Conservation (phyloP, 2,113 vertebrate species). For the Pseudopipra pipra region DNA sequence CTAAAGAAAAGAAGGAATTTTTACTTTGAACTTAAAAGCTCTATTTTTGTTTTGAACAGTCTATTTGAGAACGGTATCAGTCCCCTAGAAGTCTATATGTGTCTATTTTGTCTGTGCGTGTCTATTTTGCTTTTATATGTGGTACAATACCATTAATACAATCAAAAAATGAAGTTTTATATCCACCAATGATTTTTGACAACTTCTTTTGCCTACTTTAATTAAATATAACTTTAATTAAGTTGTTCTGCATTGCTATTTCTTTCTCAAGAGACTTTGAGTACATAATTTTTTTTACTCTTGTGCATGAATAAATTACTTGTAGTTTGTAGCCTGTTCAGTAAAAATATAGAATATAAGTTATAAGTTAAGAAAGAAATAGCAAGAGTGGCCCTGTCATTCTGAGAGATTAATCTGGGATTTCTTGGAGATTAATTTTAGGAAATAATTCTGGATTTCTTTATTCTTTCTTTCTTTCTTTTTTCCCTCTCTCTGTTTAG, state of each 20-base stretch:
- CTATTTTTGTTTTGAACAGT: background rate
- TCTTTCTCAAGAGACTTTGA: background rate
- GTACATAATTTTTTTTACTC: background rate
- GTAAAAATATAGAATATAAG: background rate
- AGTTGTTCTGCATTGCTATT: background rate
- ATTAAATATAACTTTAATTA: background rate
- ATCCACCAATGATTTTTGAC: background rate
- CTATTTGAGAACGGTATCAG: background rate
- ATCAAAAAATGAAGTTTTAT: background rate
- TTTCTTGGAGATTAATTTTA: background rate
- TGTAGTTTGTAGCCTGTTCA: background rate
- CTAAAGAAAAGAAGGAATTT: background rate
- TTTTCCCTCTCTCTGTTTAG: slow-evolving; percentile 59
- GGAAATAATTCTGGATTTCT: slow-evolving; percentile 12
- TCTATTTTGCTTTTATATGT: background rate
- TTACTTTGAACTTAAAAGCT: background rate
- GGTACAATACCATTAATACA: background rate
- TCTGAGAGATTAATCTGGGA: background rate
- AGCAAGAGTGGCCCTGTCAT: background rate
- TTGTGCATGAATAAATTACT: background rate
- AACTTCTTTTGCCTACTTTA: background rate
- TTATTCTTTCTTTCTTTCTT: background rate
- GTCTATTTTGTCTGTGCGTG: background rate
- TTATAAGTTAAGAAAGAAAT: background rate
- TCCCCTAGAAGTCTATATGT: background rate